Conservation (phyloP, 2,113 vertebrate genomes). For the Noturus placidus region DNA sequence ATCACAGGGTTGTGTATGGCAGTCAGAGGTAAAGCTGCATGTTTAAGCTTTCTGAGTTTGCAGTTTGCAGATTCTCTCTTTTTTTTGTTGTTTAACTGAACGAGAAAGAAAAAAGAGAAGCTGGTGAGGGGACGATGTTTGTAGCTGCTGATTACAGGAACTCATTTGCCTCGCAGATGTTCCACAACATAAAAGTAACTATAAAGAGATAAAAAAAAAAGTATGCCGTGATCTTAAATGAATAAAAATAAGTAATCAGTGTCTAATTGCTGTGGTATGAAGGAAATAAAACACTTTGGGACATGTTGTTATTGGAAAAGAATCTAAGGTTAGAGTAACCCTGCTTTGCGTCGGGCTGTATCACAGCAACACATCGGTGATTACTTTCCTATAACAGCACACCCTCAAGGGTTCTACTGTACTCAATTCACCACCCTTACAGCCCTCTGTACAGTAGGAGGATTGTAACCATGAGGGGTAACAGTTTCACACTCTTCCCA, state of each 20-base stretch:
- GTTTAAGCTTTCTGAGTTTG: neutral
- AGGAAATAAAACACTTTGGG: neutral
- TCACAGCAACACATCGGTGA: neutral
- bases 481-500: slow-evolving; percentile 10
- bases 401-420: neutral
- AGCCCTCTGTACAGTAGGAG: neutral
- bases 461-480: neutral
- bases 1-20: neutral
- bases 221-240: neutral
- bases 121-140: neutral
- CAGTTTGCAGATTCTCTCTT: neutral
- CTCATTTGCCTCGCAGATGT: neutral
- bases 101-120: neutral
- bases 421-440: neutral
- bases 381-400: neutral
- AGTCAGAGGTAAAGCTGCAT: too few species aligned
- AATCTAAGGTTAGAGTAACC: neutral
- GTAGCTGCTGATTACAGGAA: neutral
- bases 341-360: neutral
- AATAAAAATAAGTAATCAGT: neutral
- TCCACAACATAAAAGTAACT: neutral
- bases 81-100: neutral
- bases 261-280: neutral
- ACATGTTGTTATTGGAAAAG: neutral
- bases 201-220: neutral